Evolutionary conservation across 2,113 vertebrate species (phyloP).

Genomic region (Lethenteron reissneri): DNA sequence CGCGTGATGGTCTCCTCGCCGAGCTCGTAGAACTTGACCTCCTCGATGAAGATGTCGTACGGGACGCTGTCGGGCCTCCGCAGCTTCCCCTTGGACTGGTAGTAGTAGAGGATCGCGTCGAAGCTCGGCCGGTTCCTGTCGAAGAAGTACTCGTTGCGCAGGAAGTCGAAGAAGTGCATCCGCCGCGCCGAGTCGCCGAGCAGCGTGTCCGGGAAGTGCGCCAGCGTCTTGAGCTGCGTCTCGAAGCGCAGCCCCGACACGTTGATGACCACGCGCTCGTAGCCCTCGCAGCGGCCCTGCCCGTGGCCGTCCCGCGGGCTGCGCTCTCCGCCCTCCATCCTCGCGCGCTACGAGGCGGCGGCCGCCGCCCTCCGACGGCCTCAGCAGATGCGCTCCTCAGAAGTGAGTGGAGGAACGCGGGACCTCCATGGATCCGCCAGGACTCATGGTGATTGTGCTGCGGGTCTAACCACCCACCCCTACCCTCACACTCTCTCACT

Average conservation of each 20-base stretch:
- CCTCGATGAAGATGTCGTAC: constrained; percentile 1
- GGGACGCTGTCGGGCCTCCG: constrained; percentile 4
- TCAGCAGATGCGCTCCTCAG: no score
- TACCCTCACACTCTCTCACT: no score
- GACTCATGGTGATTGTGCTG: no score
- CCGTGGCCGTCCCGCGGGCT: no score
- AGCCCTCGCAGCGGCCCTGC: neutral
- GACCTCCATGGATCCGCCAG: no score
- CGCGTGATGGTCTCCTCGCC: neutral
- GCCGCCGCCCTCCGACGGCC: no score
- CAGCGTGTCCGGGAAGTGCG: neutral
- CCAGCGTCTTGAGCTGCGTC: constrained; percentile 1
- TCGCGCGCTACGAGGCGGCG: neutral
- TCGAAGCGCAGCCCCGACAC: constrained; percentile 4
- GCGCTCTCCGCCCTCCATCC: neutral
- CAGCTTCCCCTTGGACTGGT: neutral
- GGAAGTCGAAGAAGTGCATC: neutral
- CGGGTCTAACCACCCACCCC: no score
- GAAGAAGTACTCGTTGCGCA: constrained; percentile 7
- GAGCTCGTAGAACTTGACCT: constrained; percentile 3
- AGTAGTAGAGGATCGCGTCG: constrained; percentile 5
- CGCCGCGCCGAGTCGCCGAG: constrained; percentile 1
- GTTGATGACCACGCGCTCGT: constrained; percentile 1
- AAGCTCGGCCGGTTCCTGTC: constrained; percentile 6
- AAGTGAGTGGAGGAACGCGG: no score